A percentile compares a stretch with the other conserved stretches of the same genome.
Evolutionary conservation across 2,888 invertebrate species (phyloP).

Genomic region (Liodrosophila aerea): DNA sequence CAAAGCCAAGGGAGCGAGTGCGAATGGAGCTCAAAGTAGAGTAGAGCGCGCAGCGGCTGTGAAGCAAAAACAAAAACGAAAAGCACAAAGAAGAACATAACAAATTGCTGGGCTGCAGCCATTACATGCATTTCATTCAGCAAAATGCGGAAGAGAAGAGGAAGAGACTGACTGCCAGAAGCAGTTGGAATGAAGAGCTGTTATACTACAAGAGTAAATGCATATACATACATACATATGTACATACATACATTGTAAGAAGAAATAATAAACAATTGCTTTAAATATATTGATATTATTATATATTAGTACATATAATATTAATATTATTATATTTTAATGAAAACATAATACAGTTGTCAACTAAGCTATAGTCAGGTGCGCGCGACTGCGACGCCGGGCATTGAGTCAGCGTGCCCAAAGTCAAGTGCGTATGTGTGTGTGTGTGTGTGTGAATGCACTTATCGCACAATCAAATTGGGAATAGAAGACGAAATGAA

Average conservation of each 20-base stretch:
- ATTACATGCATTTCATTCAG: constrained; percentile 35
- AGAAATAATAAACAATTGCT: no score
- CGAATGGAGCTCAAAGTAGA: constrained; percentile 37
- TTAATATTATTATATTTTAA: no score
- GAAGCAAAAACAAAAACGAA: constrained; percentile 21
- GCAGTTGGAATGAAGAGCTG: background rate
- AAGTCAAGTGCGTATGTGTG: constrained; percentile 16
- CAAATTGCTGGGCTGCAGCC: no score
- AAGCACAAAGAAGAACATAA: no score
- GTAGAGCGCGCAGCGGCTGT: constrained; percentile 21
- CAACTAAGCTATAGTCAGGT: no score
- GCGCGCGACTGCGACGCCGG: no score
- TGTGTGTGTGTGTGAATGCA: constrained; percentile 27
- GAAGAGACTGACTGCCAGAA: background rate
- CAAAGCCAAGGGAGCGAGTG: constrained; percentile 1
- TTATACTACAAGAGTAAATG: background rate
- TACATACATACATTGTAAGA: no score
- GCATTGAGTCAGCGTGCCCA: background rate
- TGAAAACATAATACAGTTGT: no score
- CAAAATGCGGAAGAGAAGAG: constrained; percentile 30
- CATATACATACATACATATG: background rate
- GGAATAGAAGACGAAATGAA: constrained; percentile 5
- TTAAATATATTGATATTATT: no score
- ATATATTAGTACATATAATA: no score
- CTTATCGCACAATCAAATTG: constrained; percentile 50